phyloP scores from a whole-genome alignment of 92 coral and sea anemone genomes.

The Epizoanthus scotinus region DNA sequence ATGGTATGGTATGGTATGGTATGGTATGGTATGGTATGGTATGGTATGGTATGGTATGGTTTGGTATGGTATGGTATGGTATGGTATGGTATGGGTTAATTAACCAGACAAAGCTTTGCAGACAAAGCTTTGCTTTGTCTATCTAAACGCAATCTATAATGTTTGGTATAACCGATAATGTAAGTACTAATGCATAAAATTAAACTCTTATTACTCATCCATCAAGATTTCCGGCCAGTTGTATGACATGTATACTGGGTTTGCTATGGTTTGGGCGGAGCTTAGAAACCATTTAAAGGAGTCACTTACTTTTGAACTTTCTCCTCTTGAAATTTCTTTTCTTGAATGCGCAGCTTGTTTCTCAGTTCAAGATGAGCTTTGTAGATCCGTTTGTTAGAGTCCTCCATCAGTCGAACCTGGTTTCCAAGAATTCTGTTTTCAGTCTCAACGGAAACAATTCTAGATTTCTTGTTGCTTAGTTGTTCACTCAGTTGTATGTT shows the following conservation, averaged over 20 bases:
- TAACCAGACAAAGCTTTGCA: too few species aligned
- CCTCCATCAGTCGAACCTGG: constrained; percentile 77
- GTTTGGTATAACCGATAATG: too few species aligned
- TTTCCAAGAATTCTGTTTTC: constrained; percentile 69
- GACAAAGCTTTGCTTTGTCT: too few species aligned
- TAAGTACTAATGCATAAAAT: too few species aligned
- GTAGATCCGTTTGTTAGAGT: constrained; percentile 69
- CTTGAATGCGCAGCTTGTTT: constrained; percentile 66
- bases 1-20: too few species aligned
- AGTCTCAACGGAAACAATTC: constrained; percentile 60
- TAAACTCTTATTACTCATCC: too few species aligned
- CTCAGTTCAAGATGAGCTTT: constrained; percentile 66
- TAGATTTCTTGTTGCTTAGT: constrained; percentile 48
- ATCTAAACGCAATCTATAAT: too few species aligned
- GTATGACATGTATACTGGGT: too few species aligned
- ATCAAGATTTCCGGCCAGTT: too few species aligned
- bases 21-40: too few species aligned
- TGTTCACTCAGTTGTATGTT: constrained; percentile 44
- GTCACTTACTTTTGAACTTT: constrained; percentile 49
- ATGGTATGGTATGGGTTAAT: too few species aligned
- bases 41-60: not conserved
- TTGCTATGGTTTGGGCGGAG: too few species aligned
- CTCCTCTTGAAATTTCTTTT: constrained; percentile 59
- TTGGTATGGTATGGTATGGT: not conserved
- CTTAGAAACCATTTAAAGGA: not conserved